Evolutionary conservation across 2,797 vertebrate species (phyloP).

Genomic region (Allobates femoralis): DNA sequence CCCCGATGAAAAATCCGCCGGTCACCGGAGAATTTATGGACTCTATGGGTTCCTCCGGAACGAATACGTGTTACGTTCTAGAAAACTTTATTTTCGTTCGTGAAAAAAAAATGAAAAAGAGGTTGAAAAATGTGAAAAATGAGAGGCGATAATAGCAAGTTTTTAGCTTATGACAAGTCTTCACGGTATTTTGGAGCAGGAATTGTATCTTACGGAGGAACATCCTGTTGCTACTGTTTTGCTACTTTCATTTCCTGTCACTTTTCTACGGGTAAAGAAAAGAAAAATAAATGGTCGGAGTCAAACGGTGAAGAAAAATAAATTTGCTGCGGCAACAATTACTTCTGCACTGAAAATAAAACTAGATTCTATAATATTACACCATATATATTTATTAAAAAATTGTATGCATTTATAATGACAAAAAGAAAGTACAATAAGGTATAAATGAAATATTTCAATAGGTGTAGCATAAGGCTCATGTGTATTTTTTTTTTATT

Average conservation of each 20-base stretch:
- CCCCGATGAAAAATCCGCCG: conserved; percentile 86
- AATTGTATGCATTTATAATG: neutral
- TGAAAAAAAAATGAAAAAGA: conserved; percentile 8
- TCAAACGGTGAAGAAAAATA: neutral
- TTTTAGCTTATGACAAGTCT: neutral
- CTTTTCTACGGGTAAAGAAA: conserved; percentile 8
- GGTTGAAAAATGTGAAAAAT: conserved; percentile 11
- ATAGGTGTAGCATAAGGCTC: neutral
- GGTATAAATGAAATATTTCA: neutral
- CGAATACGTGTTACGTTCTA: conserved; percentile 79
- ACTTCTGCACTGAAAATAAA: neutral
- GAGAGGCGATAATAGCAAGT: neutral
- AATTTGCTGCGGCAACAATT: neutral
- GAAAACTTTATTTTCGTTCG: conserved; percentile 75
- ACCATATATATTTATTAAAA: no score
- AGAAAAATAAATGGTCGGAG: conserved; percentile 15
- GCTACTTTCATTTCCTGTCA: conserved; percentile 20
- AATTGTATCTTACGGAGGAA: conserved; percentile 13
- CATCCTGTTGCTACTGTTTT: conserved; percentile 35
- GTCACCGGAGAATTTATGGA: conserved; percentile 85
- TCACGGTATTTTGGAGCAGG: neutral
- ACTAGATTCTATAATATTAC: no score
- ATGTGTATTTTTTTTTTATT: neutral
- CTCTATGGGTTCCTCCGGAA: conserved; percentile 80
- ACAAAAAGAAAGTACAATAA: neutral